Evolutionary conservation across 37 sponge, comb jelly and placozoan species (phyloP), one percentile per base, ranked within the genome.

Genomic region (Chondrosia reniformis): DNA sequence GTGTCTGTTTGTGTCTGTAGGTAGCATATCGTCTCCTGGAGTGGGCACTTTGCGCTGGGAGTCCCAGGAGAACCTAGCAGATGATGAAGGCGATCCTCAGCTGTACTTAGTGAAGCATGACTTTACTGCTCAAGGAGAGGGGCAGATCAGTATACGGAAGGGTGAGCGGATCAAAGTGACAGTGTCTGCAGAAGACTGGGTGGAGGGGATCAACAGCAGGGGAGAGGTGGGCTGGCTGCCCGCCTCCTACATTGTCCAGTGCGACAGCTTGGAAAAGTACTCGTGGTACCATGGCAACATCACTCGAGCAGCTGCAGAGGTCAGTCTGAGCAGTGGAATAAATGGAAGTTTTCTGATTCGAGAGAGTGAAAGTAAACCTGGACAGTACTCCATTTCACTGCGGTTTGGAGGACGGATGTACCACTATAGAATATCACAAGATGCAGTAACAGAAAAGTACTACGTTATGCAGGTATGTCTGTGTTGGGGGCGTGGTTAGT

Each of bases 371-470:
- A 94, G 94, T 82, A 94, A 86, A 55, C 85, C 90, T 9, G 98
- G 98, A n/a, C 98, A 97, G 82, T 94, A 77, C 88, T 97, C 98
- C 37, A 85, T 97, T 33, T 94, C 95, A 2, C 84, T 97, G 41
- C 81, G 98, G 33, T 94, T 86, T 74, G 92, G 91, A 17, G 98
- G 98, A 10, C 80, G 89, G 19, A 92, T 91, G 49, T 97, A 87
- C 61, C 98, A 97, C 84, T 97, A 97, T 66, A 62, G 95, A 27
- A 92, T 97, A 54, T 85, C 90, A 75, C 30, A 44, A 0, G 84
- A 84, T 54, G 25, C 81, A n/a, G 67, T 55, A 33, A 46, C 55
- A 4, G 59, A 56, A 6, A 71, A 90, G 58, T 87, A 81, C 55
- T 95, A 76, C 67, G 86, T 95, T 37, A 95, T 88, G 28, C 92